Percentiles rank a stretch among this genome's conserved stretches.
Evolutionary conservation across 2,888 invertebrate genomes (phyloP).

Genomic region (Acanthosepion pharaonis): DNA sequence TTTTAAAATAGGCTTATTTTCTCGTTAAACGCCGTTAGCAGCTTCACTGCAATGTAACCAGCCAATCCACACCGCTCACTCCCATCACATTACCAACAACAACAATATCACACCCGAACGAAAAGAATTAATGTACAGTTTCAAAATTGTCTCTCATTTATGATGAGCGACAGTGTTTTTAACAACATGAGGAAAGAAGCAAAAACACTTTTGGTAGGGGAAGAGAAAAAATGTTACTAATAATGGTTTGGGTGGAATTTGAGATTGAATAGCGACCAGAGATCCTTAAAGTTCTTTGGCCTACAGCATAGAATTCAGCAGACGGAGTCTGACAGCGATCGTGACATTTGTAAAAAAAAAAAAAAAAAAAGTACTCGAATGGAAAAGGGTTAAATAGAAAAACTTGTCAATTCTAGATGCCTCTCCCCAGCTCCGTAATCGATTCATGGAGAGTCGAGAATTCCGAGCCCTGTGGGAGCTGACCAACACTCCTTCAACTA

Average conservation of each 20-base stretch:
- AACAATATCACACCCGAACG: not conserved
- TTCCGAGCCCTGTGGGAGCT: not conserved
- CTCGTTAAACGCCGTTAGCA: conserved; percentile 10
- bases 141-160: conserved; percentile 33
- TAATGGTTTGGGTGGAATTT: not conserved
- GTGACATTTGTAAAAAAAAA: not conserved
- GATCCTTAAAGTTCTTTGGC: not conserved
- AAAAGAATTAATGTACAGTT: not conserved
- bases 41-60: not conserved
- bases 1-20: conserved; percentile 23
- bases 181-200: not conserved
- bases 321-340: not conserved
- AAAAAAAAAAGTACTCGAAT: not conserved
- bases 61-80: not conserved
- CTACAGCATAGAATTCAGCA: not conserved
- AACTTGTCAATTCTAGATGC: not conserved
- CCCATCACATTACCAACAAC: not conserved
- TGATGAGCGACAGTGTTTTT: not conserved
- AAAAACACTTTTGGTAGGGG: not conserved
- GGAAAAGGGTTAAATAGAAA: not conserved
- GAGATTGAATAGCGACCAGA: not conserved
- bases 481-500: not conserved
- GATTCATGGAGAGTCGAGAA: not conserved
- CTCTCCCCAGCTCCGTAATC: not conserved
- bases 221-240: not conserved